phyloP scores from a whole-genome alignment of 2,888 invertebrate genomes.

The Caenorhabditis sp. region DNA sequence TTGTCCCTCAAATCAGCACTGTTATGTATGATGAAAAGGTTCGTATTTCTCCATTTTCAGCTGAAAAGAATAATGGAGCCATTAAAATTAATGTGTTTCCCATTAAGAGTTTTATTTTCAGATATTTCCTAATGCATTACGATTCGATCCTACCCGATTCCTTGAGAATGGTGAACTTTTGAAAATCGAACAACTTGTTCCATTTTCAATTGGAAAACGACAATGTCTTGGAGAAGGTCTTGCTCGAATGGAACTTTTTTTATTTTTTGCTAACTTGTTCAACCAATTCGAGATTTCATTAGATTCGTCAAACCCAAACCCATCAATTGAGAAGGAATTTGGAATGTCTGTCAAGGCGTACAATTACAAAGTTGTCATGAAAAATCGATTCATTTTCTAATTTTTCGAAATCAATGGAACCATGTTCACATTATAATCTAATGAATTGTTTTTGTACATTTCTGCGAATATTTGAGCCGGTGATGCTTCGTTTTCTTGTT shows the following conservation, averaged over 20 bases:
- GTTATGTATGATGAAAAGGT: constrained; percentile 41
- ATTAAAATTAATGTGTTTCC: neutral
- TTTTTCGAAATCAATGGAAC: constrained; percentile 15
- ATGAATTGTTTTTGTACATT: constrained; percentile 18
- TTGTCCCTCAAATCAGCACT: constrained; percentile 44
- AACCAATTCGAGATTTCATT: constrained; percentile 36
- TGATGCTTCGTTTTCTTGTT: neutral
- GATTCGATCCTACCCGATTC: constrained; percentile 38
- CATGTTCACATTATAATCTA: constrained; percentile 30
- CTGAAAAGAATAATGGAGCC: neutral
- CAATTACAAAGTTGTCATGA: constrained; percentile 22
- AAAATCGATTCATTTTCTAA: constrained; percentile 10
- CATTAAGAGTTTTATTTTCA: constrained; percentile 5
- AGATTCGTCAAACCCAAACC: constrained; percentile 11
- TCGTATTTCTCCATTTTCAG: no score
- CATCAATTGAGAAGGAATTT: constrained; percentile 24
- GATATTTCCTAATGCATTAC: constrained; percentile 41
- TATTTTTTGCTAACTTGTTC: constrained; percentile 45
- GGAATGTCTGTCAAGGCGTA: constrained; percentile 35
- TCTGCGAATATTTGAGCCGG: constrained; percentile 16
- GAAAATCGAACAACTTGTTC: constrained; percentile 41
- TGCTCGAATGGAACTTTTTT: constrained; percentile 44
- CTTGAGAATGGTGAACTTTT: constrained; percentile 23
- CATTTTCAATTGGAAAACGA: constrained; percentile 50
- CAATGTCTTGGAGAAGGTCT: constrained; percentile 52